These are phyloP conservation scores for Pilophorus perplexus DNA, from an alignment of 2,888 invertebrate species.

Conservation along the genomic window DNA sequence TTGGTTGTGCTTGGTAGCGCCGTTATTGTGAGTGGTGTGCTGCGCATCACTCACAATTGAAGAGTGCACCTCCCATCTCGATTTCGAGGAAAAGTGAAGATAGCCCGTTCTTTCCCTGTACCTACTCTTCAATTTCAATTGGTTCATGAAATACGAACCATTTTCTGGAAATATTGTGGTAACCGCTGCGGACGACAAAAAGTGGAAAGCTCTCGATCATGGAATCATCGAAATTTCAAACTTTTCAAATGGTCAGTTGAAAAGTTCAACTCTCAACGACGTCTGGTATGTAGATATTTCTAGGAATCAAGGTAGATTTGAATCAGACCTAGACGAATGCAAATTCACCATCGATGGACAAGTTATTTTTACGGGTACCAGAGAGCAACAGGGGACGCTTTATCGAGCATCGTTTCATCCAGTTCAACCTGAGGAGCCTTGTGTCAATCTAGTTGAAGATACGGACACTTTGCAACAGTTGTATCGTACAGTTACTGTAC, in stretches of 20 bases:
- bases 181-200: conserved; percentile 11
- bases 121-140: conserved; percentile 48
- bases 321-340: conserved; percentile 16
- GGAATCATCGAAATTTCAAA: conserved; percentile 26
- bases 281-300: conserved; percentile 49
- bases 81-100: no score
- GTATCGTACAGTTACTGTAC: conserved; percentile 48
- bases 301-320: conserved; percentile 46
- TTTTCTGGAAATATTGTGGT: conserved; percentile 13
- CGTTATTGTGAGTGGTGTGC: no score
- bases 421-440: conserved; percentile 49
- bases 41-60: conserved; percentile 51
- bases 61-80: no score
- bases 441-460: conserved; percentile 27
- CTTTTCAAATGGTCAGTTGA: conserved; percentile 7
- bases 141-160: no score
- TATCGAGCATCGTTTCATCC: no score
- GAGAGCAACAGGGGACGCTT: conserved; percentile 29
- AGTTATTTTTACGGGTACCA: conserved; percentile 23
- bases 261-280: no score
- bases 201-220: conserved; percentile 18
- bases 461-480: conserved; percentile 24
- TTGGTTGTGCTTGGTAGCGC: no score
- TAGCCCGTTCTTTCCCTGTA: no score
- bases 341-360: conserved; percentile 5